Conservation (phyloP, 2,113 vertebrate species). For the Ancistrus triradiatus region DNA sequence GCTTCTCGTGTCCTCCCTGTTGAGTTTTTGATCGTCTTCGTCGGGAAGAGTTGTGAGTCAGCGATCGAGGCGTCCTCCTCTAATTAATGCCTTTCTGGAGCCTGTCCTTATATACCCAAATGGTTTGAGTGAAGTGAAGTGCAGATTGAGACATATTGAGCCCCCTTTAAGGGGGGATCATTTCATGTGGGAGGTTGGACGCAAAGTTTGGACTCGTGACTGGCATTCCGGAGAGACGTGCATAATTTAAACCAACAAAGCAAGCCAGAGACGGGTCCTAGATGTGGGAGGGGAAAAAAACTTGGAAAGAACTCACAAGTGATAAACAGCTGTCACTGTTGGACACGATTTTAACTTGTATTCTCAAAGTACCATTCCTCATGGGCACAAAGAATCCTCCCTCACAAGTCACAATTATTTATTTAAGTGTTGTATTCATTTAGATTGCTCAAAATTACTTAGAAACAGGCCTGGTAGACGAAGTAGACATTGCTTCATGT, state of each 20-base stretch:
- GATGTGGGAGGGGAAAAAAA: slow-evolving; percentile 64
- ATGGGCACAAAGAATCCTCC: slow-evolving; percentile 32
- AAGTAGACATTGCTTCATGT: too few relatives aligned
- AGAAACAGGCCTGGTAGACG: too few relatives aligned
- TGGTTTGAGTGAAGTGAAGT: slow-evolving; percentile 88
- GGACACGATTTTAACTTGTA: slow-evolving; percentile 65
- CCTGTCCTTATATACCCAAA: slow-evolving; percentile 75
- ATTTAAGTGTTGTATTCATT: too few relatives aligned
- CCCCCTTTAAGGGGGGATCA: slow-evolving; percentile 95
- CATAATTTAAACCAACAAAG: slow-evolving; percentile 99
- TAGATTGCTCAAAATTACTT: too few relatives aligned
- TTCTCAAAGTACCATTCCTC: slow-evolving; percentile 26
- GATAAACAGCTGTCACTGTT: slow-evolving; percentile 94
- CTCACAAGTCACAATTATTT: slow-evolving; percentile 40
- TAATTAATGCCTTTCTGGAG: slow-evolving; percentile 70
- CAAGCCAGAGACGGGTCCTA: slow-evolving; percentile 82
- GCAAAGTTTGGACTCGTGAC: slow-evolving; percentile 99
- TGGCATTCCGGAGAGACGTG: slow-evolving; percentile 99
- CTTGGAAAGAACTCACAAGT: slow-evolving; percentile 89
- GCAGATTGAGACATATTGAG: slow-evolving; percentile 99
- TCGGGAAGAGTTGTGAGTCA: slow-evolving; percentile 58
- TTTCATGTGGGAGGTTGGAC: slow-evolving; percentile 99
- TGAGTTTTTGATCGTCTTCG: slow-evolving; percentile 54
- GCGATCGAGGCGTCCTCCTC: slow-evolving; percentile 59
- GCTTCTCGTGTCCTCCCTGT: slow-evolving; percentile 69